These are phyloP conservation scores for Thunnus maccoyii DNA, from an alignment of 2,113 vertebrate species.

Conservation along the genomic window DNA sequence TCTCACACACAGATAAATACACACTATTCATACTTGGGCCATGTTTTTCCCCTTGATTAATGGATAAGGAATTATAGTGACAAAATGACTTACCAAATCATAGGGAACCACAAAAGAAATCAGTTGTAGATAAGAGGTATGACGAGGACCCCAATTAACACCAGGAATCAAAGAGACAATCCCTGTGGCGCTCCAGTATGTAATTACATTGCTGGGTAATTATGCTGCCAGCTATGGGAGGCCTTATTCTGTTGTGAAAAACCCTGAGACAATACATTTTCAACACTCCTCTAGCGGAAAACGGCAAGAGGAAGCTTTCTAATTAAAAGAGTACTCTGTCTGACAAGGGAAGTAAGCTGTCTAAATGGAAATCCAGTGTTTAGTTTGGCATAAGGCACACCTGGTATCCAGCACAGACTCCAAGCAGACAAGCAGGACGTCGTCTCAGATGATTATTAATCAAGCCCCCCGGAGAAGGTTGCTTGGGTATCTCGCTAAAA, in stretches of 20 bases:
- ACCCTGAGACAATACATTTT: conserved; percentile 76
- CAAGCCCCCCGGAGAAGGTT: conserved; percentile 44
- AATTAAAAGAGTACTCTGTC: conserved; percentile 79
- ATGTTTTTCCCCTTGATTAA: conserved; percentile 44
- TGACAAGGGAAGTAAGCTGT: conserved; percentile 74
- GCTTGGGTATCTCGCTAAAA: conserved; percentile 44
- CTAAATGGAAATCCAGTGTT: conserved; percentile 80
- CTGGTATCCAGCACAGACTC: conserved; percentile 55
- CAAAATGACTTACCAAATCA: conserved; percentile 61
- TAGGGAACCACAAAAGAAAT: conserved; percentile 71
- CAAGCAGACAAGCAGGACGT: conserved; percentile 53
- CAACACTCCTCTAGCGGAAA: conserved; percentile 56
- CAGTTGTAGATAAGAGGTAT: conserved; percentile 67
- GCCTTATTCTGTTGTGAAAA: conserved; percentile 76
- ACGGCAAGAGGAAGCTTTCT: conserved; percentile 64
- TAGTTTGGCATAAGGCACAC: conserved; percentile 67
- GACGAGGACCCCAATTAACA: conserved; percentile 78
- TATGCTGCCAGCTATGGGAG: conserved; percentile 74
- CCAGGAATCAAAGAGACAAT: conserved; percentile 77
- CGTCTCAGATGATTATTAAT: conserved; percentile 75
- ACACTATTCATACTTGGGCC: conserved; percentile 9
- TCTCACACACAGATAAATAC: conserved; percentile 35
- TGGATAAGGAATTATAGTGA: conserved; percentile 47
- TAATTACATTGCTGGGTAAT: conserved; percentile 85
- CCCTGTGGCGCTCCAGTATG: conserved; percentile 74